Evolutionary conservation across 2,797 vertebrate genomes (phyloP).

Genomic region (Gadopsis marmoratus): DNA sequence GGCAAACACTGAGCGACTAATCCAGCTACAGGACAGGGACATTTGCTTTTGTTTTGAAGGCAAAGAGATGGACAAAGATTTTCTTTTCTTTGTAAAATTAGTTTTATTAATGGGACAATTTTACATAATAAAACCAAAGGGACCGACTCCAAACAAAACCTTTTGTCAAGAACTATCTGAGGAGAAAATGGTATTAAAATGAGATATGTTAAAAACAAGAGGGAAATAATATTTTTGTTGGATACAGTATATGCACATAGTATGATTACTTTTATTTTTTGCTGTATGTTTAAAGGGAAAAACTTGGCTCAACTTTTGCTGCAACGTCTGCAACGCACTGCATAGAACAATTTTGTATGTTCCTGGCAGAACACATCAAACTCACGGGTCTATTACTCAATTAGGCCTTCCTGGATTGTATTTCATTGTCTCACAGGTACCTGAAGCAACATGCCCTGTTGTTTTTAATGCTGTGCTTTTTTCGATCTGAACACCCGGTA

Average conservation of each 20-base stretch:
- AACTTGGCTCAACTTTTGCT: constrained; percentile 3
- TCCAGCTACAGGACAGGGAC: not conserved
- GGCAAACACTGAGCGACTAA: not conserved
- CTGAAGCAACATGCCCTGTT: not conserved
- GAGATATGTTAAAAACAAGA: not conserved
- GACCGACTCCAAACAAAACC: not conserved
- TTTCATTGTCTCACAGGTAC: not conserved
- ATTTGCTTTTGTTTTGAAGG: not conserved
- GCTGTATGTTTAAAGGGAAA: not conserved
- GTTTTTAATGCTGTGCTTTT: not conserved
- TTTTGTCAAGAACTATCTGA: not conserved
- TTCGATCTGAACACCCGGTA: not conserved
- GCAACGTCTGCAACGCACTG: not conserved
- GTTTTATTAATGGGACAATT: not conserved
- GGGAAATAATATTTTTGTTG: not conserved
- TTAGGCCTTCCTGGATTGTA: not conserved
- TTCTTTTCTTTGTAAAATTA: not conserved
- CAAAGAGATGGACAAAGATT: too few relatives aligned
- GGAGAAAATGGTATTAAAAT: too few relatives aligned
- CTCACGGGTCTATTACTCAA: not conserved
- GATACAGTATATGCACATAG: not conserved
- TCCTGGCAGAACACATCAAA: not conserved
- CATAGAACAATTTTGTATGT: not conserved
- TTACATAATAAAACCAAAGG: not conserved
- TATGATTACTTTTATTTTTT: not conserved